Conservation (phyloP, 2,113 vertebrate species). For the Myrmophylax atrothorax region DNA sequence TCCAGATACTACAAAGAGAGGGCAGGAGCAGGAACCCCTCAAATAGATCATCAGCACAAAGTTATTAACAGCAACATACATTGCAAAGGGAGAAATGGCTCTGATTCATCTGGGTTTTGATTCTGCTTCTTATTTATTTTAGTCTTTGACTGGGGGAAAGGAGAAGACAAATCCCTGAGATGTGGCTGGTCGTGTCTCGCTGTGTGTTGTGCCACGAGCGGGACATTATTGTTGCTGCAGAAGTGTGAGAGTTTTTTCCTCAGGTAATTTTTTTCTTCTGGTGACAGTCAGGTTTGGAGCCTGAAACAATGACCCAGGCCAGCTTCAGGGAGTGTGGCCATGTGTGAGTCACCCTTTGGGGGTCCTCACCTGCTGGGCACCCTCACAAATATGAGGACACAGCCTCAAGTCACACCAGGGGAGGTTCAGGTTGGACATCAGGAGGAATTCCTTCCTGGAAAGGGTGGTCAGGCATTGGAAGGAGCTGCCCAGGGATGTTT, state of each 20-base stretch:
- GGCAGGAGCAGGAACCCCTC: background rate
- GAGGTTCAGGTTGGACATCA: background rate
- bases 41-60: constrained; percentile 13
- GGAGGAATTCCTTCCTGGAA: background rate
- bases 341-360: too few relatives aligned
- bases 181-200: background rate
- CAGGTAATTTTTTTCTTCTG: background rate
- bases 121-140: background rate
- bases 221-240: background rate
- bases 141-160: background rate
- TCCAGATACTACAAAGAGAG: constrained; percentile 12
- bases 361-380: too few relatives aligned
- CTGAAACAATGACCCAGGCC: background rate
- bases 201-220: background rate
- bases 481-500: background rate
- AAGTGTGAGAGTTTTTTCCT: background rate
- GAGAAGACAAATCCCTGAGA: background rate
- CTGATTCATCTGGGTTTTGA: background rate
- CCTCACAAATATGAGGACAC: background rate
- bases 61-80: background rate
- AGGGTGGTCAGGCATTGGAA: too few relatives aligned
- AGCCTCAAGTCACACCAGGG: too few relatives aligned
- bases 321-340: background rate
- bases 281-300: background rate
- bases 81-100: background rate